Evolutionary conservation across 2,888 invertebrate species (phyloP).

Genomic region (Drosophila ustulata): DNA sequence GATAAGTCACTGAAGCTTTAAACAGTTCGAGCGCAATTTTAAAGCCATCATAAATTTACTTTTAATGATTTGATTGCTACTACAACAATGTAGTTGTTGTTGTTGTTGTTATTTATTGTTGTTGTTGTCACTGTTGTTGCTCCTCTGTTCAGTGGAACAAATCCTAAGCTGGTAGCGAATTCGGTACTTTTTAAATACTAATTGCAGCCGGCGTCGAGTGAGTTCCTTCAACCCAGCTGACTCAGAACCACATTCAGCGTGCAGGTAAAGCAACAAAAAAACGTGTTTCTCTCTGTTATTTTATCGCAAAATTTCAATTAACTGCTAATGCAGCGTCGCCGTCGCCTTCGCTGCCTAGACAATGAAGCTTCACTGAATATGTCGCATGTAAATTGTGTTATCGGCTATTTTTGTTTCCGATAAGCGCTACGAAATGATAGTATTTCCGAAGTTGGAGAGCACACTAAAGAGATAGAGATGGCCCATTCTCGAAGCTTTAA

Average conservation of each 20-base stretch:
- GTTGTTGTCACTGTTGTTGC: slow-evolving; percentile 4
- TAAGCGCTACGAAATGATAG: slow-evolving; percentile 43
- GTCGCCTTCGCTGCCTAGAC: slow-evolving; percentile 29
- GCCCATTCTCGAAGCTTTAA: neutral
- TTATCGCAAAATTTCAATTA: slow-evolving; percentile 47
- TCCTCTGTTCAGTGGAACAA: slow-evolving; percentile 16
- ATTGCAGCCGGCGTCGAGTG: slow-evolving; percentile 28
- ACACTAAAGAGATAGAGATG: slow-evolving; percentile 6
- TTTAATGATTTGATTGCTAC: slow-evolving; percentile 46
- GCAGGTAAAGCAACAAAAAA: slow-evolving; percentile 56
- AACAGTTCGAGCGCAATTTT: slow-evolving; percentile 22
- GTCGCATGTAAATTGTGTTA: slow-evolving; percentile 66
- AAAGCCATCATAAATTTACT: slow-evolving; percentile 44
- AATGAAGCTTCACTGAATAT: slow-evolving; percentile 48
- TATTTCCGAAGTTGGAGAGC: slow-evolving; percentile 2
- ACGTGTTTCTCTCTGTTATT: slow-evolving; percentile 58
- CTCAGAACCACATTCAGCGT: slow-evolving; percentile 40
- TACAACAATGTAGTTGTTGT: slow-evolving; percentile 6
- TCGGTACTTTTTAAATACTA: slow-evolving; percentile 30
- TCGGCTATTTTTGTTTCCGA: slow-evolving; percentile 47
- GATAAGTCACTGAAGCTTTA: slow-evolving; percentile 45
- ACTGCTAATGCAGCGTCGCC: slow-evolving; percentile 29
- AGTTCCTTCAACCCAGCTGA: slow-evolving; percentile 74
- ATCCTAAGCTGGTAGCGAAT: slow-evolving; percentile 30
- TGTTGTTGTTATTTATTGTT: slow-evolving; percentile 4